These are phyloP conservation scores for Luperina nickerlii DNA, from an alignment of 2,888 invertebrate genomes.

Conservation along the genomic window DNA sequence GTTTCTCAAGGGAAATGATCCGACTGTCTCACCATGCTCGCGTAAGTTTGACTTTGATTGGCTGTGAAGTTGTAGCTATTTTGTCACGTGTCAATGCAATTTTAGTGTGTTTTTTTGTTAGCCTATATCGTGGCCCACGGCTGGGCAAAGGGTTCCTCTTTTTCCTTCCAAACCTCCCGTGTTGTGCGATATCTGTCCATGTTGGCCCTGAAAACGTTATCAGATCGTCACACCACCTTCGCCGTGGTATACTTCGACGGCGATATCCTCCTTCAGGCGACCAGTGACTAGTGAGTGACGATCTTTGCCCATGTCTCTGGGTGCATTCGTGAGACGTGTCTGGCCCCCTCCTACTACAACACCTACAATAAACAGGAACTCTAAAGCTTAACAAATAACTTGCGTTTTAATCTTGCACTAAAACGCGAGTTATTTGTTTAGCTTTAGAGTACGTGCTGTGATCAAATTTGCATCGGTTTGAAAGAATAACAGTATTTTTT, in stretches of 20 bases:
- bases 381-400: too few relatives aligned
- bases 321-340: background rate
- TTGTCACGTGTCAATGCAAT: background rate
- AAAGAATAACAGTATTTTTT: background rate
- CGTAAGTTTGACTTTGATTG: constrained; percentile 3
- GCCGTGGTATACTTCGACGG: background rate
- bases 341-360: background rate
- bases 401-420: too few relatives aligned
- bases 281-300: background rate
- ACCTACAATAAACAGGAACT: too few relatives aligned
- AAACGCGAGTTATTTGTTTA: too few relatives aligned
- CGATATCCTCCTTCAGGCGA: background rate
- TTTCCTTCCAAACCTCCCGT: too few relatives aligned
- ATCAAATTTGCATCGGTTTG: too few relatives aligned
- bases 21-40: background rate
- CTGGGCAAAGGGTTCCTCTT: too few relatives aligned
- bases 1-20: constrained; percentile 39
- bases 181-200: background rate
- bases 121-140: background rate
- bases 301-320: background rate
- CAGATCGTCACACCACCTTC: background rate
- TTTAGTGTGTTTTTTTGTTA: background rate
- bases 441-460: too few relatives aligned
- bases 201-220: background rate
- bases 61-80: background rate